Conservation (phyloP, 2,888 invertebrate genomes). For the Micoletzkya japonica region DNA sequence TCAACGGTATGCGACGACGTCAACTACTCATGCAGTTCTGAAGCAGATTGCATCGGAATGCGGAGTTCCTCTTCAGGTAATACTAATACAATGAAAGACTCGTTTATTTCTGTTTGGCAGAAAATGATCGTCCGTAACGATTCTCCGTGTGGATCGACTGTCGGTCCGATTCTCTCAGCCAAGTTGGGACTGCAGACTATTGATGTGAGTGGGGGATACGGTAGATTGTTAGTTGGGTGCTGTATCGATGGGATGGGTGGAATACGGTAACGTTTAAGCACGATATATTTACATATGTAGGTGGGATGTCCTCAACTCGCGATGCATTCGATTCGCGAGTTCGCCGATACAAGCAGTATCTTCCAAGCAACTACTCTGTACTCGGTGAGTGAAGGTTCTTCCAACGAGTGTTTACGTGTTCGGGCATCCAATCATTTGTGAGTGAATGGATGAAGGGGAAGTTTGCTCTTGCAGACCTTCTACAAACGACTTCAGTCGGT, state of each 20-base stretch:
- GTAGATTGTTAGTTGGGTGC: not conserved
- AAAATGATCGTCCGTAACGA: slow-evolving; percentile 68
- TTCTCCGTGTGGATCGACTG: slow-evolving; percentile 68
- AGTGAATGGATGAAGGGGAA: not conserved
- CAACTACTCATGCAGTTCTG: slow-evolving; percentile 67
- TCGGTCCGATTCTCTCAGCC: slow-evolving; percentile 69
- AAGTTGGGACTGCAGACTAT: slow-evolving; percentile 68
- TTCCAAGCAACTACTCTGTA: slow-evolving; percentile 65
- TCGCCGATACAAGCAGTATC: slow-evolving; percentile 66
- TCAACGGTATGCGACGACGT: slow-evolving; percentile 68
- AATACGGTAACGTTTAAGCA: not conserved
- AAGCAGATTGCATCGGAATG: slow-evolving; percentile 65
- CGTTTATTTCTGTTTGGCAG: slow-evolving; percentile 50
- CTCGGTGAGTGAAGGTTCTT: slow-evolving; percentile 55
- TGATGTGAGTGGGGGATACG: slow-evolving; percentile 62
- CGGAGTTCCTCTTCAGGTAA: slow-evolving; percentile 67
- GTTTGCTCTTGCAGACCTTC: slow-evolving; percentile 32
- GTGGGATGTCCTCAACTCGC: slow-evolving; percentile 67
- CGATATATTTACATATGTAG: not conserved
- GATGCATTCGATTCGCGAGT: slow-evolving; percentile 70
- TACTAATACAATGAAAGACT: not conserved
- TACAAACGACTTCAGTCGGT: slow-evolving; percentile 32
- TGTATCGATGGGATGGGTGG: not conserved
- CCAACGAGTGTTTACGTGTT: no score
- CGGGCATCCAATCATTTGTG: no score